Percentiles rank a stretch among this genome's conserved stretches.
Evolutionary conservation across 1,140 invertebrate genomes (phyloP).

Genomic region (Plodia interpunctella): DNA sequence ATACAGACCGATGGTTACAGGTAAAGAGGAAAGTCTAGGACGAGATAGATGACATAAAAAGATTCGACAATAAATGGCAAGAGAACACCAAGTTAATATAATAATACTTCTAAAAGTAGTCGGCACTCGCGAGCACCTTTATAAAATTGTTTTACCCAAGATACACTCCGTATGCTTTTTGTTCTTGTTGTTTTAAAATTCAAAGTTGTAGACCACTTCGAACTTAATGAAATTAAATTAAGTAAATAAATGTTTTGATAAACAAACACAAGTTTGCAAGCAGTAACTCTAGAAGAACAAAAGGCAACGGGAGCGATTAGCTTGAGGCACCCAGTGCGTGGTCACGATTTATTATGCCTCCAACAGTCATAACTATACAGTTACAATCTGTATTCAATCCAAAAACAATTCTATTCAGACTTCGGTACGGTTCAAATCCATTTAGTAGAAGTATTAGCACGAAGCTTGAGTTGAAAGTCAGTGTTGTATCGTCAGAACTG

Average conservation of each 20-base stretch:
- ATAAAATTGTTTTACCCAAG: too few relatives aligned
- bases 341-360: slow-evolving; percentile 59
- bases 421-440: slow-evolving; percentile 23
- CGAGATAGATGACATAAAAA: too few relatives aligned
- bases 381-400: slow-evolving; percentile 11
- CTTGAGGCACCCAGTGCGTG: slow-evolving; percentile 49
- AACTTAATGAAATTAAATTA: neutral
- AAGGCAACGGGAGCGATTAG: slow-evolving; percentile 62
- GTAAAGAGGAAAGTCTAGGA: too few relatives aligned
- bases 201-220: too few relatives aligned
- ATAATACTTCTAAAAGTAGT: too few relatives aligned
- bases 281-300: slow-evolving; percentile 18
- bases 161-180: too few relatives aligned
- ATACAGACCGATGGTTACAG: too few relatives aligned
- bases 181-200: too few relatives aligned
- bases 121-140: too few relatives aligned
- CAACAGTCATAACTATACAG: slow-evolving; percentile 29
- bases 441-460: slow-evolving; percentile 23
- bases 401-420: neutral
- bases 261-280: neutral
- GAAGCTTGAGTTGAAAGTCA: slow-evolving; percentile 23
- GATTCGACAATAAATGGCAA: too few relatives aligned
- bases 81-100: too few relatives aligned
- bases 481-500: slow-evolving; percentile 47
- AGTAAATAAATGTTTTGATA: slow-evolving; percentile 10